Evolutionary conservation across 2,113 vertebrate genomes (phyloP).

Genomic region (Apodemus sylvaticus): DNA sequence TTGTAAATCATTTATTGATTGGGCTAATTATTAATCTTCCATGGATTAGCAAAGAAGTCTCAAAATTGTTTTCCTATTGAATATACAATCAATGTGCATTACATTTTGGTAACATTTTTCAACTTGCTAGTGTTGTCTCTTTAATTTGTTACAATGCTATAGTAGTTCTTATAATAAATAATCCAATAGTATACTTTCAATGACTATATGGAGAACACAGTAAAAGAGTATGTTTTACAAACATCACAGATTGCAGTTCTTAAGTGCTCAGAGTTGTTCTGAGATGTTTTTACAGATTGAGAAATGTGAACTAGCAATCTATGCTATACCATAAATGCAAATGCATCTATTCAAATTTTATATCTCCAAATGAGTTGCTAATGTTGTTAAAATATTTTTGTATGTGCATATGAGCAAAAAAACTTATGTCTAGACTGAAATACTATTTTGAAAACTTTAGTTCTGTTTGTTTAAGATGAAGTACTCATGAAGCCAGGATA

Average conservation of each 20-base stretch:
- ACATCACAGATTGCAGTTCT: background rate
- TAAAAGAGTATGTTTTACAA: background rate
- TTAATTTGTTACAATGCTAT: background rate
- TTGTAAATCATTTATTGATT: background rate
- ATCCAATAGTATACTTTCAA: slow-evolving; percentile 6
- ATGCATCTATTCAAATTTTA: background rate
- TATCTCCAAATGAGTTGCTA: background rate
- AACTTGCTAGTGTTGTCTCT: background rate
- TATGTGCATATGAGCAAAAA: background rate
- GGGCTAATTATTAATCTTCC: slow-evolving; percentile 14
- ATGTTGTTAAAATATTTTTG: background rate
- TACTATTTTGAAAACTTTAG: background rate
- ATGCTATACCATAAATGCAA: slow-evolving; percentile 12
- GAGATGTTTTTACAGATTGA: background rate
- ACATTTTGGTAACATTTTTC: slow-evolving; percentile 36
- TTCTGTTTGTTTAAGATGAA: background rate
- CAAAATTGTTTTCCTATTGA: background rate
- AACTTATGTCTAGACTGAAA: slow-evolving; percentile 13
- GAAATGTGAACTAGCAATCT: background rate
- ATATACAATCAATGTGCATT: background rate
- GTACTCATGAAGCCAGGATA: background rate
- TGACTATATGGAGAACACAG: background rate
- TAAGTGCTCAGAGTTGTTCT: background rate
- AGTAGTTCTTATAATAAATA: background rate
- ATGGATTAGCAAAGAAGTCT: background rate